Evolutionary conservation across 2,888 invertebrate genomes (phyloP).

Genomic region (Mesorhabditis spiculigera): DNA sequence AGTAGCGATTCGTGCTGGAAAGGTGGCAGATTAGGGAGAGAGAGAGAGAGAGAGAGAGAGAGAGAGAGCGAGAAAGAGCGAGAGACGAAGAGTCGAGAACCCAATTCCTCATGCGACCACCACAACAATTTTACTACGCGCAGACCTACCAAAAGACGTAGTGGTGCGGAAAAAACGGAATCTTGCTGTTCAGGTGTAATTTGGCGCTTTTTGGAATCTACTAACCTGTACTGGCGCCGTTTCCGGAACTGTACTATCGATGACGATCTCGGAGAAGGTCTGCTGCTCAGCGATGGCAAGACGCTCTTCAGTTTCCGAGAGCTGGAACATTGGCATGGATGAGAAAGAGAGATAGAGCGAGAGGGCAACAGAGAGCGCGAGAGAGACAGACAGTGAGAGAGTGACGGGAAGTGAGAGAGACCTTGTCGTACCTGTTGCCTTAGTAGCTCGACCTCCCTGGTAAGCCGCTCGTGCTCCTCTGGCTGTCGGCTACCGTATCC

Average conservation of each 20-base stretch:
- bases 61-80: no score
- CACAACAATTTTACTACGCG: neutral
- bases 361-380: neutral
- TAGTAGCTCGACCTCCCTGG: no score
- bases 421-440: no score
- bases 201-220: neutral
- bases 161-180: neutral
- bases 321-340: neutral
- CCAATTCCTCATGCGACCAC: neutral
- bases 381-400: neutral
- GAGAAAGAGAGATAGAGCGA: neutral
- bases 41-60: no score
- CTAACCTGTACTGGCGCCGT: neutral
- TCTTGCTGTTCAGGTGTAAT: neutral
- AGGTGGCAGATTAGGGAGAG: neutral
- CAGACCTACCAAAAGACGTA: neutral
- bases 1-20: slow-evolving; percentile 13
- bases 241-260: neutral
- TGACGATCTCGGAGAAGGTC: neutral
- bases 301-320: neutral
- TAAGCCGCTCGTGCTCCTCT: no score
- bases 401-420: neutral
- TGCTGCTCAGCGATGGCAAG: slow-evolving; percentile 4
- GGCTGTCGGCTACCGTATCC: no score
- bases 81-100: neutral